These are phyloP conservation scores for Monoplex corrugatus DNA, from an alignment of 2,888 invertebrate genomes.

Conservation along the genomic window DNA sequence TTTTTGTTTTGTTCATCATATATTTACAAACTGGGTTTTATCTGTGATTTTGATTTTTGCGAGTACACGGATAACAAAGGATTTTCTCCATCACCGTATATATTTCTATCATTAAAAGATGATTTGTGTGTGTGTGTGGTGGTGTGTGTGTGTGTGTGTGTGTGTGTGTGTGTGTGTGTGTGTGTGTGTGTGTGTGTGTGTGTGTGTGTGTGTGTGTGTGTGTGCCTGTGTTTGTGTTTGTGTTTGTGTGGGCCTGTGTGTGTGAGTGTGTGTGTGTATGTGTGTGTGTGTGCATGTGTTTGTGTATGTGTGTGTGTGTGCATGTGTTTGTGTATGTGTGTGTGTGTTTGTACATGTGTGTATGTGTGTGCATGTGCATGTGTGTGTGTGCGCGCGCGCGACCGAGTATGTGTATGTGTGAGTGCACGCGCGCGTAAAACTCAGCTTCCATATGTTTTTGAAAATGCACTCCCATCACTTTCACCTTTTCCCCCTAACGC, in stretches of 20 bases:
- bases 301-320: slow-evolving; percentile 19
- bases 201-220: slow-evolving; percentile 16
- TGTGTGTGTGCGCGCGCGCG: not conserved
- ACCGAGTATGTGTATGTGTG: not conserved
- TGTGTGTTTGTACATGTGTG: not conserved
- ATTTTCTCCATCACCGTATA: too few species aligned
- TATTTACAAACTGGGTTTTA: too few species aligned
- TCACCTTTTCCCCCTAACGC: too few species aligned
- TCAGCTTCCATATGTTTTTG: not conserved
- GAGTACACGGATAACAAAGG: too few species aligned
- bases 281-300: not conserved
- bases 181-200: slow-evolving; percentile 34
- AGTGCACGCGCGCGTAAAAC: not conserved
- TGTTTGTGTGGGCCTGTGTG: not conserved
- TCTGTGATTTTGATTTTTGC: too few species aligned
- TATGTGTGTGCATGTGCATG: not conserved
- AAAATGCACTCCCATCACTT: not conserved
- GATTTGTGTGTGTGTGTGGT: slow-evolving; percentile 5
- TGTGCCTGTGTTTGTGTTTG: not conserved
- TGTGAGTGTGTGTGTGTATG: slow-evolving; percentile 32
- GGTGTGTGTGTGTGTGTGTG: slow-evolving; percentile 26
- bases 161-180: slow-evolving; percentile 39
- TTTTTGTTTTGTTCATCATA: too few species aligned
- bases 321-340: not conserved
- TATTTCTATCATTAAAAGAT: too few species aligned